These are phyloP conservation scores for Danio tinwini DNA, from an alignment of 2,797 vertebrate genomes.

Conservation along the genomic window DNA sequence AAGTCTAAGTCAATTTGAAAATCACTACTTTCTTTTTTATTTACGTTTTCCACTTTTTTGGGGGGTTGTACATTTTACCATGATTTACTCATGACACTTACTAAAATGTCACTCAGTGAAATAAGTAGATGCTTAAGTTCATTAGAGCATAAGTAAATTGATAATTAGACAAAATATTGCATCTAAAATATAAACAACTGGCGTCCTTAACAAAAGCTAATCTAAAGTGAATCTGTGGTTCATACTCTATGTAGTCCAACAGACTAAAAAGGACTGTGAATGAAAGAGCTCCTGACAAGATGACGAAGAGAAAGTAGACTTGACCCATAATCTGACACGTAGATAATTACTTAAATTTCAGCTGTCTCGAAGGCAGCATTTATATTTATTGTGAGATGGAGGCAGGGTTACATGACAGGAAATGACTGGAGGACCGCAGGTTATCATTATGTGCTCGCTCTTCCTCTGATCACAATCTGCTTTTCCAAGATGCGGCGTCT, in stretches of 20 bases:
- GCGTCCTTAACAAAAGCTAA: background rate
- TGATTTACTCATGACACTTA: too few relatives aligned
- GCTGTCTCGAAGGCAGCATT: slow-evolving; percentile 18
- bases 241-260: background rate
- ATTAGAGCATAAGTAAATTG: too few relatives aligned
- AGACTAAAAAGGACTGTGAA: slow-evolving; percentile 16
- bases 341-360: slow-evolving; percentile 40
- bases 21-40: too few relatives aligned
- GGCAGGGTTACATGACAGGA: slow-evolving; percentile 56
- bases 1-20: too few relatives aligned
- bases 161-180: too few relatives aligned
- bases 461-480: slow-evolving; percentile 56
- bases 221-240: background rate
- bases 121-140: too few relatives aligned
- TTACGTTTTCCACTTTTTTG: too few relatives aligned
- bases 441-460: slow-evolving; percentile 56
- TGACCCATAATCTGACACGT: slow-evolving; percentile 27
- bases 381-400: slow-evolving; percentile 41
- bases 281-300: slow-evolving; percentile 29
- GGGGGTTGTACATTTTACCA: too few relatives aligned
- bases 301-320: background rate
- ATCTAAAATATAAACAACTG: too few relatives aligned
- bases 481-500: background rate
- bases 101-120: too few relatives aligned
- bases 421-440: slow-evolving; percentile 48